Conservation (phyloP, 2,797 vertebrate species). For the Glossophaga mutica region DNA sequence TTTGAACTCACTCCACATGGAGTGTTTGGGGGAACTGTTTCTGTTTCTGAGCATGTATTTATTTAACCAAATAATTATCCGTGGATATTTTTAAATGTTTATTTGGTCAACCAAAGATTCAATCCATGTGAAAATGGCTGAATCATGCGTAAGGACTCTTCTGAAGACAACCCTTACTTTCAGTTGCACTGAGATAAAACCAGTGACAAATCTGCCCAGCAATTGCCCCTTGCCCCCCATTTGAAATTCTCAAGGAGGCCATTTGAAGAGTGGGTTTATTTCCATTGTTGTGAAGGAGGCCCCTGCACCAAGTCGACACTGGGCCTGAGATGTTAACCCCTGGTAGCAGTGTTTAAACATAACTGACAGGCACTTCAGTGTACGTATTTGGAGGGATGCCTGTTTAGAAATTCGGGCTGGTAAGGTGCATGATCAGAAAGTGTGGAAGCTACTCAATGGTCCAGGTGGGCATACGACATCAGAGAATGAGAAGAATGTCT, state of each 20-base stretch:
- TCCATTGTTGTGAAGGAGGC: not conserved
- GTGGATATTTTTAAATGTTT: not conserved
- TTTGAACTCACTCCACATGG: not conserved
- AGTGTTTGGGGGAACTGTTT: not conserved
- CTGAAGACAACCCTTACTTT: not conserved
- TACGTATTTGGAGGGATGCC: not conserved
- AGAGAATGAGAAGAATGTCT: not conserved
- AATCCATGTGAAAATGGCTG: not conserved
- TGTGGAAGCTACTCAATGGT: not conserved
- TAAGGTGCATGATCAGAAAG: not conserved
- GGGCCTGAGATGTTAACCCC: not conserved
- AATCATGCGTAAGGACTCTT: not conserved
- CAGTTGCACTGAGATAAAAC: not conserved
- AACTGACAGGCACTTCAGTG: not conserved
- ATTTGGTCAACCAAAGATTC: not conserved
- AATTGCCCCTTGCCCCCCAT: not conserved
- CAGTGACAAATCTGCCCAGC: not conserved
- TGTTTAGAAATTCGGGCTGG: not conserved
- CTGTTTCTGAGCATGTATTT: constrained; percentile 1
- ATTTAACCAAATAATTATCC: constrained; percentile 16
- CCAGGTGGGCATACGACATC: not conserved
- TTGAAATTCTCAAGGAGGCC: not conserved
- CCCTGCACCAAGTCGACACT: not conserved
- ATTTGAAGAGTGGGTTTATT: not conserved
- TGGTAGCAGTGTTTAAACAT: not conserved